A percentile compares a stretch with the other conserved stretches of the same genome.
phyloP scores from a whole-genome alignment of 2,797 vertebrate genomes.

The Falco concolor region DNA sequence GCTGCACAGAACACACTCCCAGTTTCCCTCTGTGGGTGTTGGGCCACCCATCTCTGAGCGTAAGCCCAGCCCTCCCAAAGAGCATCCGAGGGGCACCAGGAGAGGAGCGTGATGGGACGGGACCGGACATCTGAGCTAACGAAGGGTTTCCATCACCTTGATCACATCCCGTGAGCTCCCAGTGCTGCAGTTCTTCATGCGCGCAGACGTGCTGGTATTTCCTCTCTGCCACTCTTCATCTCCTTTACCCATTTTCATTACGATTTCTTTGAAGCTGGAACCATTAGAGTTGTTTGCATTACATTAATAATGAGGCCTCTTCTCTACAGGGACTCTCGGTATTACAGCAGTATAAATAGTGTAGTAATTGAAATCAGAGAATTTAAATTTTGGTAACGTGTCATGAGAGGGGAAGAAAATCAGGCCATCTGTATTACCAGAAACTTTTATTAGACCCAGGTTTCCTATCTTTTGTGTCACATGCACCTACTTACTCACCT shows the following conservation, averaged over 20 bases:
- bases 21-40: too few species aligned
- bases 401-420: slow-evolving; percentile 14
- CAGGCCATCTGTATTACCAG: slow-evolving; percentile 7
- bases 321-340: neutral
- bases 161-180: neutral
- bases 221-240: neutral
- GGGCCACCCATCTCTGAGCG: fast-evolving
- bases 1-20: neutral
- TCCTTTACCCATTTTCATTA: neutral
- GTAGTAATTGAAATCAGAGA: slow-evolving; percentile 61
- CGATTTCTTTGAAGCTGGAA: neutral
- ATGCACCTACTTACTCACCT: slow-evolving; percentile 40
- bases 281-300: neutral
- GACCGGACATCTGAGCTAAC: fast-evolving
- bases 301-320: slow-evolving; percentile 10
- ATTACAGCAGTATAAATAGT: neutral
- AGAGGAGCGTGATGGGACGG: fast-evolving
- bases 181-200: neutral
- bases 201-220: neutral
- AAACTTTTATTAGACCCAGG: slow-evolving; percentile 16
- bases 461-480: slow-evolving; percentile 42
- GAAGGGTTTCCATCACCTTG: neutral
- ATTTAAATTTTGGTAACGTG: neutral
- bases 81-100: neutral
- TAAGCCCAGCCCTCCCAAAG: neutral